A percentile compares a stretch with the other conserved stretches of the same genome.
Conservation (phyloP, 2,888 invertebrate genomes). For the Anthoptus insignis region DNA sequence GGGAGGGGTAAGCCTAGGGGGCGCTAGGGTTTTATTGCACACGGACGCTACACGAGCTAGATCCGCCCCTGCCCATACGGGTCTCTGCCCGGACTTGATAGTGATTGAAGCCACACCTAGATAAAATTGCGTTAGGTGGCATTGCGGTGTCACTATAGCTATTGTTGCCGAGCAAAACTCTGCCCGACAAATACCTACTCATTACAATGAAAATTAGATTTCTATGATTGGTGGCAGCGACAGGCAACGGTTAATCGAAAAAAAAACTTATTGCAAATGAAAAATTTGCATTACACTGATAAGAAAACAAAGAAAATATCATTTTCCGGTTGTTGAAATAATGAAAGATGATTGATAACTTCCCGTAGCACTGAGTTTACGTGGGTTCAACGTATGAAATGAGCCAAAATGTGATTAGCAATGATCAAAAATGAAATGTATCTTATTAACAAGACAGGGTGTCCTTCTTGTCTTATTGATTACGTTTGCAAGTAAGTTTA, state of each 20-base stretch:
- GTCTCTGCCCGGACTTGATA: no score
- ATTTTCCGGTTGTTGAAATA: slow-evolving; percentile 44
- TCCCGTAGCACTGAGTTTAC: background rate
- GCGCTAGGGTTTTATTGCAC: no score
- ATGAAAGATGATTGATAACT: background rate
- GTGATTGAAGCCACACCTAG: no score
- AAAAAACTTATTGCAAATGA: slow-evolving; percentile 13
- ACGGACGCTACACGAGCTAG: no score
- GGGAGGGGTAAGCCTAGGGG: no score
- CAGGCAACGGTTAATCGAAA: no score
- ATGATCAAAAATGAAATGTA: slow-evolving; percentile 42
- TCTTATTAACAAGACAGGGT: slow-evolving; percentile 17
- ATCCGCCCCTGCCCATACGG: no score
- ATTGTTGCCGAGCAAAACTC: no score
- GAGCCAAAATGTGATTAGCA: slow-evolving; percentile 25
- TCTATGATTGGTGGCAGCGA: no score
- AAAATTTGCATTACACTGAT: background rate
- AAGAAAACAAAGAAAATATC: slow-evolving; percentile 15
- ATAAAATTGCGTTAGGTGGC: no score
- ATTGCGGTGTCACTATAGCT: no score
- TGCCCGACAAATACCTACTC: no score
- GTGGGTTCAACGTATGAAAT: slow-evolving; percentile 2
- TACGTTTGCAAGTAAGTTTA: slow-evolving; percentile 30
- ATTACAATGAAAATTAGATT: background rate
- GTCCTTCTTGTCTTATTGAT: slow-evolving; percentile 21